Evolutionary conservation across 2,113 vertebrate genomes (phyloP).

Genomic region (Engystomops pustulosus): DNA sequence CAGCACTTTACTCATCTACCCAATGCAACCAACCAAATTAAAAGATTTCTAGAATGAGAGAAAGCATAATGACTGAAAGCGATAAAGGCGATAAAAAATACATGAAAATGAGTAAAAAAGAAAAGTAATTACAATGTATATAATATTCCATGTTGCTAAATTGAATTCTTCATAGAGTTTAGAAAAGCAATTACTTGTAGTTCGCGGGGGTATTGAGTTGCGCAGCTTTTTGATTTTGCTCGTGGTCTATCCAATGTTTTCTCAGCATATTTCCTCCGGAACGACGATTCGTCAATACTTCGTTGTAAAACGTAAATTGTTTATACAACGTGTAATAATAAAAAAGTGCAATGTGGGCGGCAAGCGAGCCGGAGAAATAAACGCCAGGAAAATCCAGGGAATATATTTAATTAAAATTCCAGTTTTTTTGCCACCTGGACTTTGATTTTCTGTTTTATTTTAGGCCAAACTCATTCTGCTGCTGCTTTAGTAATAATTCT

Average conservation of each 20-base stretch:
- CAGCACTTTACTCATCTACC: no score
- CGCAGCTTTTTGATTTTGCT: neutral
- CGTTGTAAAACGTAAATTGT: constrained; percentile 31
- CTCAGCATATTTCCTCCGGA: neutral
- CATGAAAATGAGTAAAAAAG: constrained; percentile 17
- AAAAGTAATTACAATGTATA: constrained; percentile 14
- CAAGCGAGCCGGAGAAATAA: neutral
- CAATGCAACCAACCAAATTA: neutral
- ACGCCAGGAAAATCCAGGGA: neutral
- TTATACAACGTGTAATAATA: constrained; percentile 21
- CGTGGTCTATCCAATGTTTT: neutral
- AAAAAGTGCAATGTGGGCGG: neutral
- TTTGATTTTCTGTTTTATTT: neutral
- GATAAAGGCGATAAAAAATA: neutral
- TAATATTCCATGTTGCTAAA: constrained; percentile 26
- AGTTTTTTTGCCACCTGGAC: neutral
- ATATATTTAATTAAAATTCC: constrained; percentile 16
- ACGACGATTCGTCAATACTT: constrained; percentile 26
- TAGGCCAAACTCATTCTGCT: neutral
- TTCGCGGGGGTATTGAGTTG: neutral
- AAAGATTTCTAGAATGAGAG: neutral
- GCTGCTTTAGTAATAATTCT: neutral
- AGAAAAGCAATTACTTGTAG: constrained; percentile 38
- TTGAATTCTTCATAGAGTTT: constrained; percentile 21
- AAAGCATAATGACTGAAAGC: neutral